Conservation (phyloP, 1,140 invertebrate genomes). For the Belonocnema kinseyi region DNA sequence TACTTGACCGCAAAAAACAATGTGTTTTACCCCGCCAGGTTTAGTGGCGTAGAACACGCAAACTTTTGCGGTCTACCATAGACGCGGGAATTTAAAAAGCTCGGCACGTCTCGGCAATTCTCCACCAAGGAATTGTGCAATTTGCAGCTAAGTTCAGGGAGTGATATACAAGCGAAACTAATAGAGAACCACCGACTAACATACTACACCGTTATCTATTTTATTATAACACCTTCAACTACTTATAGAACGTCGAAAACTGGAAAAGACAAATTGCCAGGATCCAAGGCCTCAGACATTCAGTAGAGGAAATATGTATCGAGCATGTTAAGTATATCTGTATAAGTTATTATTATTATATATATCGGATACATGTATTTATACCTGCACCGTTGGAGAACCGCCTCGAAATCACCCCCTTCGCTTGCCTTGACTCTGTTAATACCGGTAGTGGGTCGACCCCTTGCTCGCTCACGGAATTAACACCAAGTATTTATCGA, state of each 20-base stretch:
- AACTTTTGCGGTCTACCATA: constrained; percentile 20
- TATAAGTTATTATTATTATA: too few relatives aligned
- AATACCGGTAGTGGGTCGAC: constrained; percentile 70
- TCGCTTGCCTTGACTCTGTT: constrained; percentile 51
- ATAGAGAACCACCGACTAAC: not conserved
- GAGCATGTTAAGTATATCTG: too few relatives aligned
- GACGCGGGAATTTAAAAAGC: constrained; percentile 26
- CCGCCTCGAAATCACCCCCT: constrained; percentile 1
- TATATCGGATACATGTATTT: constrained; percentile 25
- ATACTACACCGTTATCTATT: constrained; percentile 58
- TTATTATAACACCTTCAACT: constrained; percentile 60
- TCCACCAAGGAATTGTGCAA: not conserved
- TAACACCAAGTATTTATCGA: constrained; percentile 59
- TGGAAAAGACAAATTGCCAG: constrained; percentile 56
- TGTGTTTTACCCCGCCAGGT: constrained; percentile 9
- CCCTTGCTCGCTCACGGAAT: constrained; percentile 67
- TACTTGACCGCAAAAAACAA: constrained; percentile 17
- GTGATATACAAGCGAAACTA: not conserved
- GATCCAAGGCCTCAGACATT: not conserved
- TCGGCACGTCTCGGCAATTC: constrained; percentile 8
- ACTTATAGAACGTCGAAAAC: constrained; percentile 51
- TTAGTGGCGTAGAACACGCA: constrained; percentile 13
- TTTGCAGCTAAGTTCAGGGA: constrained; percentile 8
- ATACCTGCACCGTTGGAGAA: constrained; percentile 36
- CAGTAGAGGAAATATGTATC: not conserved